Conservation (phyloP, 2,888 invertebrate species). For the Xanthorhoe designata region DNA sequence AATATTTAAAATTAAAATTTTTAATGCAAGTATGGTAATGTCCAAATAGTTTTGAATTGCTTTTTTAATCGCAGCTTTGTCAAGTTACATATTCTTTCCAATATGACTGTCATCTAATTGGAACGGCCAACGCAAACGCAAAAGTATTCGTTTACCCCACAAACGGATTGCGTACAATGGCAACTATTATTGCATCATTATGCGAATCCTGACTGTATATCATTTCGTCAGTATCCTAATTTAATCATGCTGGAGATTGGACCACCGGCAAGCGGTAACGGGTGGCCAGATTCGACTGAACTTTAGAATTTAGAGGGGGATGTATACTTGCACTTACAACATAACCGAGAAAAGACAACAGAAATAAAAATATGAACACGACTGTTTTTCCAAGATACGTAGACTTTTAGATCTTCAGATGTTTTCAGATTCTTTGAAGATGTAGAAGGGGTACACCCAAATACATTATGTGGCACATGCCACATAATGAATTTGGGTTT, state of each 20-base stretch:
- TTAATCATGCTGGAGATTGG: slow-evolving; percentile 84
- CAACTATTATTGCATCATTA: slow-evolving; percentile 84
- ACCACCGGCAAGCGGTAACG: slow-evolving; percentile 78
- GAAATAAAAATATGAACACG: too few relatives aligned
- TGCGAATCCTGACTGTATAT: slow-evolving; percentile 81
- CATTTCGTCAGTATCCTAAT: slow-evolving; percentile 83
- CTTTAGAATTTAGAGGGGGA: slow-evolving; percentile 63
- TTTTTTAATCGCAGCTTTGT: too few relatives aligned
- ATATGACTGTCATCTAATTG: neutral
- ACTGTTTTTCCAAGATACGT: neutral
- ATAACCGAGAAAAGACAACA: neutral
- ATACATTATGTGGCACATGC: too few relatives aligned
- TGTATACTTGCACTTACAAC: slow-evolving; percentile 40
- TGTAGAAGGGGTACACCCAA: too few relatives aligned
- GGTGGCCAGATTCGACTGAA: slow-evolving; percentile 71
- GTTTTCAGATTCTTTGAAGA: too few relatives aligned
- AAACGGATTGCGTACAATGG: slow-evolving; percentile 54
- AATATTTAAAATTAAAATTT: too few relatives aligned
- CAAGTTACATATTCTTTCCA: neutral
- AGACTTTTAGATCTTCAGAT: neutral
- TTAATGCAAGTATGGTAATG: too few relatives aligned
- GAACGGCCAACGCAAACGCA: slow-evolving; percentile 36
- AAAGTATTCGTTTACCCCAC: slow-evolving; percentile 52
- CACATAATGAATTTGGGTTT: too few relatives aligned
- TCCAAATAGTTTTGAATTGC: too few relatives aligned